Percentiles rank a stretch among this genome's conserved stretches.
Evolutionary conservation across 2,888 invertebrate species (phyloP).

Genomic region (Tinea pellionella): DNA sequence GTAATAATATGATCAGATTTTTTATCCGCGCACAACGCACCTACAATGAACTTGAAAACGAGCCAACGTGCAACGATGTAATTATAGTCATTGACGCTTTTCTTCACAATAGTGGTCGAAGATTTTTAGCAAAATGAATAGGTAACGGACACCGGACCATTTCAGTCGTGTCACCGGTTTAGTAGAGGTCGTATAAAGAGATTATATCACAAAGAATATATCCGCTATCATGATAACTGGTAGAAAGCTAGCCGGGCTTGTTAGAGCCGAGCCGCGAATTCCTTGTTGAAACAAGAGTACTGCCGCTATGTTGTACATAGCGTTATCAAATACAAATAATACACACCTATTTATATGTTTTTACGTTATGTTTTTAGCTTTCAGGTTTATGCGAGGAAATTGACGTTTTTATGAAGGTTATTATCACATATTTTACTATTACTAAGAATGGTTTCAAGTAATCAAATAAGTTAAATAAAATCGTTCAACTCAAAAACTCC

Average conservation of each 20-base stretch:
- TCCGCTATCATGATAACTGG: slow-evolving; percentile 23
- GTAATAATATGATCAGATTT: background rate
- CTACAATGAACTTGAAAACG: background rate
- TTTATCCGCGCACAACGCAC: background rate
- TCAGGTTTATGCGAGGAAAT: too few relatives aligned
- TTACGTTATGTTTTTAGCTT: too few relatives aligned
- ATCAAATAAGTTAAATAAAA: too few relatives aligned
- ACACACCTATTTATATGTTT: too few relatives aligned
- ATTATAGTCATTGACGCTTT: slow-evolving; percentile 9
- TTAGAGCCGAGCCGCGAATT: slow-evolving; percentile 2
- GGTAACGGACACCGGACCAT: slow-evolving; percentile 47
- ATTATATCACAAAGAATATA: slow-evolving; percentile 31
- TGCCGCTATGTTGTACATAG: background rate
- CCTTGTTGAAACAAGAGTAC: background rate
- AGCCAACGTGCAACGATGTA: background rate
- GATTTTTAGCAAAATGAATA: slow-evolving; percentile 46
- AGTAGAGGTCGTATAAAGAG: slow-evolving; percentile 24
- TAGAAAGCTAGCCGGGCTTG: background rate
- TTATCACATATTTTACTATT: too few relatives aligned
- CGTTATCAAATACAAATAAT: background rate
- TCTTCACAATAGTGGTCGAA: slow-evolving; percentile 31
- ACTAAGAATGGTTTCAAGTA: too few relatives aligned
- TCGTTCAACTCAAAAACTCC: too few relatives aligned
- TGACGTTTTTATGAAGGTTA: too few relatives aligned
- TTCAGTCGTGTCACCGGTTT: slow-evolving; percentile 29